Evolutionary conservation across 2,113 vertebrate genomes (phyloP).

Genomic region (Marmota monax): DNA sequence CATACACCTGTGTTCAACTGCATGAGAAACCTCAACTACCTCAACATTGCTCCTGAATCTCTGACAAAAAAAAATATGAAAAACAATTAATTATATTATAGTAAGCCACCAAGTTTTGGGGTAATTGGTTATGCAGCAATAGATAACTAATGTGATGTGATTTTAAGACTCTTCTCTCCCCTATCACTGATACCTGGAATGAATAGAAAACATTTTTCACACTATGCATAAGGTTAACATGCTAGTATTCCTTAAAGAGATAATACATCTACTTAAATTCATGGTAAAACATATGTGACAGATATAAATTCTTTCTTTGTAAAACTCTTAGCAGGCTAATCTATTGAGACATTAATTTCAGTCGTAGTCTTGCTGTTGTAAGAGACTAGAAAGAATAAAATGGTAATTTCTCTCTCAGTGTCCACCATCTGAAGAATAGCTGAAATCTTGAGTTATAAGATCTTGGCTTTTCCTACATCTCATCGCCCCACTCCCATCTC

Average conservation of each 20-base stretch:
- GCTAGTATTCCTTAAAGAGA: constrained; percentile 14
- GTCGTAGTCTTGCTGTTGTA: constrained; percentile 54
- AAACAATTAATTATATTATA: not conserved
- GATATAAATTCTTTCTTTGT: constrained; percentile 55
- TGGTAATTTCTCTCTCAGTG: constrained; percentile 3
- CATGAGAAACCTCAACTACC: not conserved
- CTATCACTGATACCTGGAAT: not conserved
- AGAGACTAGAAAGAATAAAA: constrained; percentile 61
- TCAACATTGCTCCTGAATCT: not conserved
- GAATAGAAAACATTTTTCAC: not conserved
- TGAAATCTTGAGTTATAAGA: not conserved
- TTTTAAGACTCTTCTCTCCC: not conserved
- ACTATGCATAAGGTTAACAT: not conserved
- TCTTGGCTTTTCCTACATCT: not conserved
- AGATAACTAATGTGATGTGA: not conserved
- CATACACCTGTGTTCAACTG: not conserved
- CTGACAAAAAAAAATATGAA: not conserved
- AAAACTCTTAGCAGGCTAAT: constrained; percentile 68
- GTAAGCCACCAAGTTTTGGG: not conserved
- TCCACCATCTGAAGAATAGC: constrained; percentile 23
- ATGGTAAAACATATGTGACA: constrained; percentile 47
- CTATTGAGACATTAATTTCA: constrained; percentile 60
- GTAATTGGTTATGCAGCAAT: not conserved
- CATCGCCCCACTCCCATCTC: not conserved
- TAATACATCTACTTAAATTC: constrained; percentile 48